Evolutionary conservation across 2,797 vertebrate genomes (phyloP).

Genomic region (Novumbra hubbsi): DNA sequence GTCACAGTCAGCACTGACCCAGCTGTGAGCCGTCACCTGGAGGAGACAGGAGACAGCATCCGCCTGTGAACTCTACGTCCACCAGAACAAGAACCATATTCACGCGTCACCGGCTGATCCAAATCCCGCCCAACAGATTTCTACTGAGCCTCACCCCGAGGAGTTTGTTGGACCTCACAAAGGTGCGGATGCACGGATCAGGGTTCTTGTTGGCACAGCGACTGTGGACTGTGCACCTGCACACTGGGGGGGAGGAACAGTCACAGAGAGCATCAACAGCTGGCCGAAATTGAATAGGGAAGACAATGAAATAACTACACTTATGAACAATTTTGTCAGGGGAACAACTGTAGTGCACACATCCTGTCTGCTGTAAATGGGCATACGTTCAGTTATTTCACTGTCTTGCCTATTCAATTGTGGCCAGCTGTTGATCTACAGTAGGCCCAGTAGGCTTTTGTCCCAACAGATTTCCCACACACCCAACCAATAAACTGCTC

Average conservation of each 20-base stretch:
- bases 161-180: slow-evolving; percentile 82
- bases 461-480: background rate
- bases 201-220: slow-evolving; percentile 85
- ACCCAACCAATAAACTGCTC: background rate
- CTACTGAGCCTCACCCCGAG: slow-evolving; percentile 75
- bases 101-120: no score
- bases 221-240: slow-evolving; percentile 86
- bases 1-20: slow-evolving; percentile 82
- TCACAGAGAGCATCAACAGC: background rate
- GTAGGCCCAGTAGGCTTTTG: background rate
- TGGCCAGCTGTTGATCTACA: no score
- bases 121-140: background rate
- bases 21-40: slow-evolving; percentile 80
- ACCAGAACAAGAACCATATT: background rate
- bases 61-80: background rate
- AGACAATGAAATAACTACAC: background rate
- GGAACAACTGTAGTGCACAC: background rate
- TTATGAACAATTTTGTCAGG: no score
- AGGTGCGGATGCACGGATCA: slow-evolving; percentile 80
- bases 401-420: no score
- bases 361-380: background rate
- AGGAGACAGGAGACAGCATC: slow-evolving; percentile 10
- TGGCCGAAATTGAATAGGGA: background rate
- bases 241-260: slow-evolving; percentile 69
- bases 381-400: no score